These are phyloP conservation scores for Gymnogyps californianus DNA, from an alignment of 2,113 vertebrate species.

Conservation along the genomic window DNA sequence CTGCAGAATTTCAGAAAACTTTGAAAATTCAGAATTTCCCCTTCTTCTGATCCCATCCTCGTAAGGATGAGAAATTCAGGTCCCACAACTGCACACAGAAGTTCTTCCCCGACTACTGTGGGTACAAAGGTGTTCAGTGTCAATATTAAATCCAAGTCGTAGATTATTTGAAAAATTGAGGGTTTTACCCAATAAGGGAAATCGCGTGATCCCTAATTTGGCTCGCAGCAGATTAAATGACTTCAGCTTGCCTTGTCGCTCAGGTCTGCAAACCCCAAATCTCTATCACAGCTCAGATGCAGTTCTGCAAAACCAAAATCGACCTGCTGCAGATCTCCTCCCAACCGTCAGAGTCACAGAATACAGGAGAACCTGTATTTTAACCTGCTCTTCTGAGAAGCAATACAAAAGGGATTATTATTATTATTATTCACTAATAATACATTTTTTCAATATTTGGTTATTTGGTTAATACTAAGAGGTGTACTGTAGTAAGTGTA, in stretches of 20 bases:
- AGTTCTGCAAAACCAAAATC: not conserved
- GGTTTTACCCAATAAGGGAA: not conserved
- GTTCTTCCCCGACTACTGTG: accelerated
- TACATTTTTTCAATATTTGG: not conserved
- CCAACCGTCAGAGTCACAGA: not conserved
- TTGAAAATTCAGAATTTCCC: not conserved
- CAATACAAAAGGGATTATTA: not conserved
- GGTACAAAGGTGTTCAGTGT: not conserved
- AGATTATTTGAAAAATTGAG: not conserved
- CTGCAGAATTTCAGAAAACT: too few species aligned
- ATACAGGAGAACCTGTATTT: accelerated
- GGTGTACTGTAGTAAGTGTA: accelerated
- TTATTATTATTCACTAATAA: too few species aligned
- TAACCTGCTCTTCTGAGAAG: not conserved
- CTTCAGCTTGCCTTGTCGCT: not conserved
- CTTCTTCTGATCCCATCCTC: not conserved
- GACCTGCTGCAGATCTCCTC: not conserved
- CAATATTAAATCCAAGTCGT: not conserved
- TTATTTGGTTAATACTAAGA: not conserved
- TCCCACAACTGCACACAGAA: too few species aligned
- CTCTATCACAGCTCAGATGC: not conserved
- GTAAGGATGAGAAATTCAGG: not conserved
- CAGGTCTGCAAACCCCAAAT: not conserved
- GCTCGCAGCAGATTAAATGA: not conserved
- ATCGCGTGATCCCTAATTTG: not conserved